phyloP scores from a whole-genome alignment of 2,113 vertebrate genomes.

The Nematolebias whitei region DNA sequence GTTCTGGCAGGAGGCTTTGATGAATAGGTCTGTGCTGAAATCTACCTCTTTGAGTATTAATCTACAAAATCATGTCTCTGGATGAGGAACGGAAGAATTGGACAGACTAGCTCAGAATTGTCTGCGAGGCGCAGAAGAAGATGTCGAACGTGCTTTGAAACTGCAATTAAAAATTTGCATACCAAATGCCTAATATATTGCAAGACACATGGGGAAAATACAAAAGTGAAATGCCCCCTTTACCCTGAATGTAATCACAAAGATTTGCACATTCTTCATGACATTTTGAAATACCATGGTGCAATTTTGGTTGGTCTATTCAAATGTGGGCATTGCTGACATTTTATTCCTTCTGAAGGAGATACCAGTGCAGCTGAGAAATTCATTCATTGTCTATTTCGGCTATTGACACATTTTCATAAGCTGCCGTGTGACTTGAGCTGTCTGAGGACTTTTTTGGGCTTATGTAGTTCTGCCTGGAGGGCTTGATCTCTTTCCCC shows the following conservation, averaged over 20 bases:
- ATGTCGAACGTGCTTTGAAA: slow-evolving; percentile 44
- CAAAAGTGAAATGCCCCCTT: slow-evolving; percentile 36
- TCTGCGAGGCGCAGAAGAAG: slow-evolving; percentile 26
- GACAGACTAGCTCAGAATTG: slow-evolving; percentile 44
- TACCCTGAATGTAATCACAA: slow-evolving; percentile 47
- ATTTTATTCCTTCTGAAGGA: slow-evolving; percentile 53
- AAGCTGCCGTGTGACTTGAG: slow-evolving; percentile 53
- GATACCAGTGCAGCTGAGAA: slow-evolving; percentile 1
- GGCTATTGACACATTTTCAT: slow-evolving; percentile 59
- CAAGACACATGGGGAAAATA: slow-evolving; percentile 34
- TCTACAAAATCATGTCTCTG: slow-evolving; percentile 71
- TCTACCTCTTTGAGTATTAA: slow-evolving; percentile 72
- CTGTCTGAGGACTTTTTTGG: slow-evolving; percentile 46
- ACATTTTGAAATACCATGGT: slow-evolving; percentile 66
- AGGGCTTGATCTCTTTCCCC: slow-evolving; percentile 67
- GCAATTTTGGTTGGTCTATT: slow-evolving; percentile 53
- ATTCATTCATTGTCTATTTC: slow-evolving; percentile 48
- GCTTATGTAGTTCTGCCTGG: slow-evolving; percentile 59
- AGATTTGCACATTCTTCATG: slow-evolving; percentile 53
- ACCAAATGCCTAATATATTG: slow-evolving; percentile 30
- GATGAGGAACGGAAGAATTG: slow-evolving; percentile 50
- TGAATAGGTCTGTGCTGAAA: slow-evolving; percentile 66
- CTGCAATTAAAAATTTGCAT: slow-evolving; percentile 46
- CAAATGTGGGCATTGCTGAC: slow-evolving; percentile 59
- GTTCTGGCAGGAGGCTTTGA: slow-evolving; percentile 74